Percentiles rank a stretch among this genome's conserved stretches.
phyloP scores from a whole-genome alignment of 2,797 vertebrate genomes.

The Propithecus perrieri region DNA sequence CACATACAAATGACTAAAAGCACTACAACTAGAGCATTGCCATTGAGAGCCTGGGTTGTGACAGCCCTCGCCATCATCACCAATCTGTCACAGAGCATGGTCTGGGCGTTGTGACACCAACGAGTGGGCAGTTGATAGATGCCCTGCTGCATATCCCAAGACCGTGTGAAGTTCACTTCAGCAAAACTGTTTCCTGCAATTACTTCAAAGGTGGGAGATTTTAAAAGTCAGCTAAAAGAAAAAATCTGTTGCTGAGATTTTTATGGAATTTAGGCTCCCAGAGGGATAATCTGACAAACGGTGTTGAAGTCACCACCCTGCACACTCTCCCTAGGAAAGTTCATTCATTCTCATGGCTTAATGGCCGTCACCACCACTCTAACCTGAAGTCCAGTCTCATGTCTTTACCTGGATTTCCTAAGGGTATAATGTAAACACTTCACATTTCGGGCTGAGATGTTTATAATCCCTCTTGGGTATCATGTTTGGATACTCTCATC shows the following conservation, averaged over 20 bases:
- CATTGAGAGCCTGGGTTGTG: background rate
- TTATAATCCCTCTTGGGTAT: background rate
- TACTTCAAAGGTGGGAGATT: background rate
- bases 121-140: background rate
- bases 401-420: background rate
- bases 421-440: background rate
- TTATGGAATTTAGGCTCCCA: background rate
- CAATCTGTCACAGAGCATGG: background rate
- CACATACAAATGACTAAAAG: background rate
- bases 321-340: background rate
- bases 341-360: background rate
- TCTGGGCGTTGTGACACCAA: background rate
- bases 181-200: background rate
- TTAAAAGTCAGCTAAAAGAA: background rate
- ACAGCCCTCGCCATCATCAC: background rate
- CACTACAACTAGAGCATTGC: background rate
- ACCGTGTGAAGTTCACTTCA: background rate
- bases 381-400: background rate
- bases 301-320: background rate
- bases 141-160: background rate
- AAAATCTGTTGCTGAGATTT: background rate
- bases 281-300: background rate
- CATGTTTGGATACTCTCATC: background rate
- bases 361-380: background rate
- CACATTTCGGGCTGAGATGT: background rate